Base-by-base conservation (phyloP, 2,113 vertebrate species). In the Amblyornis subalaris region DNA sequence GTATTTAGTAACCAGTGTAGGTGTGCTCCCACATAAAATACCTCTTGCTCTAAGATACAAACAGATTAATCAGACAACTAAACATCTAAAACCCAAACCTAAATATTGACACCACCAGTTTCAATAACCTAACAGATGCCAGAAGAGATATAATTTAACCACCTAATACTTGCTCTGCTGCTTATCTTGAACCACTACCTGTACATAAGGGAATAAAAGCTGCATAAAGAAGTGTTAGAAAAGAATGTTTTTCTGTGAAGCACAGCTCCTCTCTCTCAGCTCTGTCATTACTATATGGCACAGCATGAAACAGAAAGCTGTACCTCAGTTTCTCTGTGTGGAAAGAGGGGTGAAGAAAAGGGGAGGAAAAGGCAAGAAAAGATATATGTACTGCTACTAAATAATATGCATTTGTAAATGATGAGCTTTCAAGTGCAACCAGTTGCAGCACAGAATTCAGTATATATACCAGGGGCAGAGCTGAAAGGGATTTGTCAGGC, bases 301-400 rank as follows among this genome's bases (percentile, higher is more conserved):
- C 6, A 66, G 29, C 25, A 74, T 19, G 21, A 65, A 86, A 57
- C 7, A 11, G 44, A 88, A 91, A 73, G 84, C 23, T 45, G 33
- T 19, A 53, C 33, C 29, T 82, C 65, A 69, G 29, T 28, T 85
- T 48, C 54, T 58, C 23, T 42, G 4, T 28, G 4, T n/a, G 11
- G 11, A 75, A 45, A 78, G 29, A 5, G 4, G 8, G 9, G 8
- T 8, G 25, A 17, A 60, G 28, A 26, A 6, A 6, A 20, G 7
- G 0, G 10, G 5, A 9, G 6, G 0, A 0, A 0, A 24, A 31
- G 8, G n/a, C 7, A 51, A 33, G 25, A 64, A 33, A 36, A 58
- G 2, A 72, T 5, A 14, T 14, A 48, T 2, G 4, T 8, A 50
- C 14, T 45, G 29, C 18, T 74, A 55, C 33, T 36, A 38, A 74